Base-by-base conservation (phyloP, 2,113 vertebrate genomes). In the Leptobrachium ailaonicum region DNA sequence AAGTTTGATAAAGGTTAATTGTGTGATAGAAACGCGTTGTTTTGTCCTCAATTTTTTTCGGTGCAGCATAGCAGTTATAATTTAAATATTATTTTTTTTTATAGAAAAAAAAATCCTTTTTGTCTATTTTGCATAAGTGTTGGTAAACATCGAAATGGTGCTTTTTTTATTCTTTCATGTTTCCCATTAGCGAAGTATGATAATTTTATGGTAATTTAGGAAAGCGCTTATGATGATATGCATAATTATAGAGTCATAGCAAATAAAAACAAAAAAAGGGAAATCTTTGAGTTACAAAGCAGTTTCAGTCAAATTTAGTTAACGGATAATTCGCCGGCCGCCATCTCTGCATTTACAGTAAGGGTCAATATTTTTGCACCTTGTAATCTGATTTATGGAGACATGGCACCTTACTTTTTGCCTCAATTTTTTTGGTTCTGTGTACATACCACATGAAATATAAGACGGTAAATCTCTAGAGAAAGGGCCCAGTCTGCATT, bases 201-300 rank as follows among this genome's bases (percentile, higher is more conserved):
- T 94, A 93, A 93, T 93, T 92, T 92, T 92, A 94, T 94, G 92
- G 90, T 93, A 94, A 93, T 82, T 87, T 45, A 70, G 47, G 11
- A 11, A 50, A 50, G 47, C 4, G 47, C 8, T 50, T 50, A 50
- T 50, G 47, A 50, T 50, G 47, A 50, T 50, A 50, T 50, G 47
- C 4, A 50, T 50, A 50, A 50, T 50, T 8, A 50, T 50, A 50
- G 4, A 5, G 4, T 8, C 8, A 50, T 5, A 50, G 8, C 4
- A 8, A 8, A 50, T 5, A 50, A 50, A 50, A 8, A 8, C 4
- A 50, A 50, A 50, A 50, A 50, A 50, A 50, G 8, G 8, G 47
- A 5, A 44, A 9, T 3, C 41, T 69, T 41, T 44, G 66, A 69
- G 9, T 12, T 69, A 12, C 13, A 14, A 4, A 42, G 20, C 20